These are phyloP conservation scores for Dasypogon diadema DNA, from an alignment of 2,888 invertebrate genomes.

Conservation along the genomic window DNA sequence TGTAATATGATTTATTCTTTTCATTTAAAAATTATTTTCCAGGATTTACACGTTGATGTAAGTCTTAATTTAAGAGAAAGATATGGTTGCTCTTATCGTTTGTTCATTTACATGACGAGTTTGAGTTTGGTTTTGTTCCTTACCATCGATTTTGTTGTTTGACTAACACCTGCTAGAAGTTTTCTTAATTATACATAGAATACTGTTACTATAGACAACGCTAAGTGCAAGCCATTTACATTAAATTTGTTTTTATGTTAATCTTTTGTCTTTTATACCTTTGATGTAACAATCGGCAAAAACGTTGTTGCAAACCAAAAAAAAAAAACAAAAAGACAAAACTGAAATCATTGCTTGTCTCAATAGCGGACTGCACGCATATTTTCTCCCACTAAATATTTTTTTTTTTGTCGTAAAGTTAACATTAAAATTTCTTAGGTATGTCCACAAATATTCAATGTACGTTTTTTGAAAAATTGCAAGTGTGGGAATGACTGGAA, in stretches of 20 bases:
- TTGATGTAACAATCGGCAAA: constrained; percentile 15
- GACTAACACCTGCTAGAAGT: constrained; percentile 52
- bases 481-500: no score
- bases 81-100: constrained; percentile 47
- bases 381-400: constrained; percentile 27
- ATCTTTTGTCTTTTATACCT: constrained; percentile 17
- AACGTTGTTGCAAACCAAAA: constrained; percentile 19
- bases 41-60: constrained; percentile 74
- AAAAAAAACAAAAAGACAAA: not conserved
- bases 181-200: constrained; percentile 16
- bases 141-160: not conserved
- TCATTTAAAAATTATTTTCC: constrained; percentile 65
- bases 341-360: constrained; percentile 40
- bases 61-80: constrained; percentile 65
- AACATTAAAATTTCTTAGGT: constrained; percentile 45
- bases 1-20: constrained; percentile 62
- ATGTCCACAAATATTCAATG: constrained; percentile 48
- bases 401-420: constrained; percentile 43
- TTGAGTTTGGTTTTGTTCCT: not conserved
- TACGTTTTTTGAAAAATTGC: not conserved
- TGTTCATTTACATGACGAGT: not conserved
- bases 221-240: constrained; percentile 26
- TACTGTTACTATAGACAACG: constrained; percentile 1
- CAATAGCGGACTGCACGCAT: constrained; percentile 47
- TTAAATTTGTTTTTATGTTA: not conserved